Evolutionary conservation across 2,888 invertebrate genomes (phyloP), one percentile per base, ranked within the genome.

Genomic region (Pherbina coryleti): DNA sequence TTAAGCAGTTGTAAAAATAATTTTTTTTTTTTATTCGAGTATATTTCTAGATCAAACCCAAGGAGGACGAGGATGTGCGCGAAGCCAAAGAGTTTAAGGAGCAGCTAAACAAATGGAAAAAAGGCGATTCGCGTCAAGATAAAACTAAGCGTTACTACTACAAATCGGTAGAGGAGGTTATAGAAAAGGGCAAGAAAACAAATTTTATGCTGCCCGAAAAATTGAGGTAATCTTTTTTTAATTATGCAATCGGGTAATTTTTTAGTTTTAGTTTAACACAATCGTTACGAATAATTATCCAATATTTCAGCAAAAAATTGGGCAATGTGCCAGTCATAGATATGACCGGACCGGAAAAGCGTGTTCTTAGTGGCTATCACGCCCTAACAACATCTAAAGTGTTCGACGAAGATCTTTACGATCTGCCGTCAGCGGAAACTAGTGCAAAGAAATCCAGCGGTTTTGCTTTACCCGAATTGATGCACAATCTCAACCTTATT

Each of bases 321-420:
- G 93, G 94, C 49, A 96, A 96, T 89, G 97, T 98, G 60, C 98
- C 98, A 83, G 98, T 99, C 14, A 99, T 99, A 81, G 99, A 99
- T 90, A 97, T 99, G 97, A 99, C 99, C 8, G 99, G 99, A 0
- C 96, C 96, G 0, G 97, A 99, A 89, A 95, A 96, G 88, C 92
- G 97, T 76, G 95, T 99, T 53, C 91, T 97, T 3, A 96, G 95
- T 86, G 97, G 98, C 0, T 98, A 98, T 89, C 97, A 97, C 89
- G 97, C 98, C 0, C 92, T 98, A 57, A 93, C 95, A 0, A 95
- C 96, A 34, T 90, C 92, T 2, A 90, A 91, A 82, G 87, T 91
- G 0, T 87, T 90, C 0, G 91, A 91, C 5, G 91, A 91, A 83
- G 91, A 93, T 85, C 91, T 94, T 60, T 94, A 90, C 86, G 94